Percentiles rank a stretch among this genome's conserved stretches.
These are phyloP conservation scores for Phyllotreta cruciferae DNA, from an alignment of 2,888 invertebrate genomes.

Conservation along the genomic window DNA sequence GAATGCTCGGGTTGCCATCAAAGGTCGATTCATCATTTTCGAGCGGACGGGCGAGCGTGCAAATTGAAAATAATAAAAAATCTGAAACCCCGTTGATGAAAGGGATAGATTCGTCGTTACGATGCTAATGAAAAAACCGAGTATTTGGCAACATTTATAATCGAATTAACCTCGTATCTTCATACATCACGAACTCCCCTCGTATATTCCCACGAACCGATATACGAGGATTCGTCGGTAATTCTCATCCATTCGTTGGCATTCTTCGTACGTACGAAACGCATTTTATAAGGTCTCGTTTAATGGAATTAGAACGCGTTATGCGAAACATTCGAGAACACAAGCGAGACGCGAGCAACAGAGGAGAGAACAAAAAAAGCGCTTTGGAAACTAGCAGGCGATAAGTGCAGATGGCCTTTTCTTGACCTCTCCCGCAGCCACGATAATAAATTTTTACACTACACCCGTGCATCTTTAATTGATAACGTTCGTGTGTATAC, in stretches of 20 bases:
- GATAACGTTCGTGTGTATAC: no score
- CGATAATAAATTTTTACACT: not conserved
- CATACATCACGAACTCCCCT: no score
- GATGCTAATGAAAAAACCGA: no score
- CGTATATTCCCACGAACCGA: no score
- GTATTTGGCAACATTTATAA: no score
- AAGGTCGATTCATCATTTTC: conserved; percentile 44
- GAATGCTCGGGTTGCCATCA: conserved; percentile 43
- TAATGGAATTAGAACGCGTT: conserved; percentile 16
- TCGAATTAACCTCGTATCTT: no score
- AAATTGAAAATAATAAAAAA: no score
- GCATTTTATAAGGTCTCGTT: conserved; percentile 8
- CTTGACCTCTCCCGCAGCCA: not conserved
- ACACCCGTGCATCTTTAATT: no score
- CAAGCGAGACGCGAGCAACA: conserved; percentile 11
- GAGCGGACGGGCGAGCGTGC: no score
- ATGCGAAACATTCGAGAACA: not conserved
- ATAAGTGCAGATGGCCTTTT: conserved; percentile 26
- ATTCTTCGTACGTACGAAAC: not conserved
- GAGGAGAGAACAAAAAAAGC: not conserved
- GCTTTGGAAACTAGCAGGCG: conserved; percentile 21
- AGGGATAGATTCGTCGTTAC: no score
- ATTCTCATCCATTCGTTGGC: not conserved
- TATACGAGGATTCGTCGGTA: no score
- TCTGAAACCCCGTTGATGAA: no score